Conservation (phyloP, 1,140 invertebrate genomes). For the Drosophila burlai region DNA sequence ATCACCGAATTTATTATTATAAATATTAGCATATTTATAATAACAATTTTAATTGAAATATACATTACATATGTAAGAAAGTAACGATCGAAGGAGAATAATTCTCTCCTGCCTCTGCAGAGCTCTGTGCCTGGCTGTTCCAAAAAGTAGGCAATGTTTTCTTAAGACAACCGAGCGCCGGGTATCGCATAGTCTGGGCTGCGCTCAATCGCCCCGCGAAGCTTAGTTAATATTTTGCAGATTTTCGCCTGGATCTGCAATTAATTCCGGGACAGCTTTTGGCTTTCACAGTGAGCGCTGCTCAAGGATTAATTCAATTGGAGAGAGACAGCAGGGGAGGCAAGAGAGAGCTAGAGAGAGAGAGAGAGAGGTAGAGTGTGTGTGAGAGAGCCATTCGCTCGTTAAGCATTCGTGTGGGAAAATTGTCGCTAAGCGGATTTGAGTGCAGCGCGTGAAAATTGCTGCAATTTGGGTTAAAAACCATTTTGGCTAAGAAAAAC, state of each 20-base stretch:
- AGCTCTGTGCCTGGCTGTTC: neutral
- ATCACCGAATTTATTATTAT: neutral
- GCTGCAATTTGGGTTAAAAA: conserved; percentile 74
- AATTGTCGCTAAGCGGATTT: conserved; percentile 64
- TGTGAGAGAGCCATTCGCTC: conserved; percentile 6
- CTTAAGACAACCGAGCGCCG: neutral
- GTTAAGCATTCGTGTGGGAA: conserved; percentile 24
- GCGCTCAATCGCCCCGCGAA: neutral
- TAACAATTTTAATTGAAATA: neutral
- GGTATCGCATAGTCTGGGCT: neutral
- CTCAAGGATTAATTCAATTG: conserved; percentile 41
- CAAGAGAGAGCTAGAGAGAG: too few relatives aligned
- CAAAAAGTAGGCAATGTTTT: neutral
- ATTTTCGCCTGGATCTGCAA: conserved; percentile 18
- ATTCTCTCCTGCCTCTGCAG: neutral
- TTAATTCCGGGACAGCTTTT: conserved; percentile 10
- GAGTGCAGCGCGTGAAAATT: conserved; percentile 58
- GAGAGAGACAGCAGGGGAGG: neutral
- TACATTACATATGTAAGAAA: too few relatives aligned
- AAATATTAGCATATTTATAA: neutral
- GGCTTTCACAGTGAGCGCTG: conserved; percentile 1
- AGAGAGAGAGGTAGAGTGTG: neutral
- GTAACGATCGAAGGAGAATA: neutral
- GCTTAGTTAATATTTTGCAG: conserved; percentile 32
- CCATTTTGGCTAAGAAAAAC: conserved; percentile 66